Evolutionary conservation across 1,140 invertebrate species (phyloP), one percentile per base, ranked within the genome.

Genomic region (Lepidurus apus): DNA sequence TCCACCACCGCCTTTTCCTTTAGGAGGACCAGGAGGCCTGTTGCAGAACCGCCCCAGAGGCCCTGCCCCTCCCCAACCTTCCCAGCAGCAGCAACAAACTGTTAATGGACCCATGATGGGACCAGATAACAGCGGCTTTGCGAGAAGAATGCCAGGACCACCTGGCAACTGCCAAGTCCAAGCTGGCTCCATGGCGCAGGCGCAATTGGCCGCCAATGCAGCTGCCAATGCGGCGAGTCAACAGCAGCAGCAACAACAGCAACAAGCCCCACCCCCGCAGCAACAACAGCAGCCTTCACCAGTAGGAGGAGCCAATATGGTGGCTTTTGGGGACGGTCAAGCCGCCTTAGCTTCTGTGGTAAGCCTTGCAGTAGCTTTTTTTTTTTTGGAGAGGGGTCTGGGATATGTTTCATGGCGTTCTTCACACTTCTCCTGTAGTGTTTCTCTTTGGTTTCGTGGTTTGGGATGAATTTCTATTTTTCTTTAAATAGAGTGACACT

Each of bases 221-320:
- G 75, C 75, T 77, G 73, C 47, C 13, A 73, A 73, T 65, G 26
- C 78, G 7, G 43, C 43, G 42, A 34, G 74, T 11, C 80, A 80
- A 47, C 80, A 79, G 78, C 76, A 77, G 77, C 80, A 77, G 6
- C 74, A 80, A 43, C 21, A 78, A 42, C 76, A 78, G 34, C 47
- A 80, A 44, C 80, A 80, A 43, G 21, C 47, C 17, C 74, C 42
- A 42, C 7, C 53, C 42, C 24, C 73, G 1, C 42, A 75, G 8
- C 81, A 81, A 13, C 76, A 79, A n/a, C 78, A 75, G 42, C 78
- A 73, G 42, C 77, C 79, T 13, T 42, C 53, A 53, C 43, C 79
- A 43, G 77, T 74, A 79, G 53, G 76, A 43, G 45, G 77, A 44
- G 74, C 76, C 21, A 78, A 47, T 74, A 42, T 78, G 43, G 44